Evolutionary conservation across 2,113 vertebrate species (phyloP).

Genomic region (pig (Sus scrofa)): DNA sequence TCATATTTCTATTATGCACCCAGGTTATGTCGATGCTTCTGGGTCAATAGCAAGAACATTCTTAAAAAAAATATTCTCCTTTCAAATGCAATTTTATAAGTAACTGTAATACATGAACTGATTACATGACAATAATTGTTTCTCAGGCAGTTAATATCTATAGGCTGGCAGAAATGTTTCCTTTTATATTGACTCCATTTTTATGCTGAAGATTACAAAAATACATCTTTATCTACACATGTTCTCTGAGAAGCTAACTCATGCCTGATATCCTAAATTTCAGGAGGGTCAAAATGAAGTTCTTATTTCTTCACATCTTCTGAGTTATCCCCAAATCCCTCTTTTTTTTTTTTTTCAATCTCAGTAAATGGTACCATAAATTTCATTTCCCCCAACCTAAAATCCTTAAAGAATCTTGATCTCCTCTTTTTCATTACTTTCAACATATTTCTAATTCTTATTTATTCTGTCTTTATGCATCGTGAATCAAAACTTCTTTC

Average conservation of each 20-base stretch:
- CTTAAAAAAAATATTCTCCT: background rate
- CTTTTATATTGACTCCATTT: background rate
- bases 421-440: background rate
- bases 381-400: background rate
- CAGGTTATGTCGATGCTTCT: background rate
- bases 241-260: background rate
- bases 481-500: background rate
- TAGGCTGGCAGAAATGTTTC: background rate
- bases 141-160: background rate
- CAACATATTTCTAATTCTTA: background rate
- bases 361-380: background rate
- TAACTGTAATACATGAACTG: background rate
- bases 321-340: background rate
- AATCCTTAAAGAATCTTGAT: background rate
- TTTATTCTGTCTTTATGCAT: background rate
- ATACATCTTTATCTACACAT: background rate
- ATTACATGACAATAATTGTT: background rate
- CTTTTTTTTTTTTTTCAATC: background rate
- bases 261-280: background rate
- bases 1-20: background rate
- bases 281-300: background rate
- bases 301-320: background rate
- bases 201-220: background rate
- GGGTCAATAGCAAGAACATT: background rate
- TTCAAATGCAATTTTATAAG: background rate